Percentiles rank a stretch among this genome's conserved stretches.
These are phyloP conservation scores for Carapus acus DNA, from an alignment of 2,797 vertebrate genomes.

Conservation along the genomic window DNA sequence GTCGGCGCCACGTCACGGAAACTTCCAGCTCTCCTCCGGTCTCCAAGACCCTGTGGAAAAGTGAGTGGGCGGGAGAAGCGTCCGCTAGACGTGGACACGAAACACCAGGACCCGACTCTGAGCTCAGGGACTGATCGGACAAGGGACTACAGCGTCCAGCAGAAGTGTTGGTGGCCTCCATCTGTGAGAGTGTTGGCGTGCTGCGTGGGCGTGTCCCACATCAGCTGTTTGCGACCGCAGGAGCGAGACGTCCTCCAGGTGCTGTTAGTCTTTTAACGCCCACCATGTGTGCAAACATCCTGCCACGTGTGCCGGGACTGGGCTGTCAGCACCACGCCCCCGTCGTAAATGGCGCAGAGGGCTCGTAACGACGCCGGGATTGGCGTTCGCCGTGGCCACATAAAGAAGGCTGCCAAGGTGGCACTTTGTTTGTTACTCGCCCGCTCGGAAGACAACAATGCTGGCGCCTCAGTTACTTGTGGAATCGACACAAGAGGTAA, in stretches of 20 bases:
- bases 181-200: slow-evolving; percentile 42
- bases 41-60: slow-evolving; percentile 37
- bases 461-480: no score
- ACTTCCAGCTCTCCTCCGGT: slow-evolving; percentile 48
- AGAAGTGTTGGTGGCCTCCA: slow-evolving; percentile 7
- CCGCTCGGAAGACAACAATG: no score
- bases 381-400: no score
- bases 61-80: slow-evolving; percentile 55
- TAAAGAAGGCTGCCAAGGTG: no score
- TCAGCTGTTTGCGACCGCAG: slow-evolving; percentile 20
- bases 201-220: slow-evolving; percentile 43
- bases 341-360: slow-evolving; percentile 31
- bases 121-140: no score
- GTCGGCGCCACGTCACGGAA: slow-evolving; percentile 44
- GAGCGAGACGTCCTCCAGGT: slow-evolving; percentile 29
- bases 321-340: slow-evolving; percentile 42
- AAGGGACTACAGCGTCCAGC: slow-evolving; percentile 31
- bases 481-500: no score
- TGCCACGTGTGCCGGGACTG: slow-evolving; percentile 2
- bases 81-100: slow-evolving; percentile 43
- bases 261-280: not conserved
- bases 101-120: slow-evolving; percentile 29
- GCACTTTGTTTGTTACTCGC: no score
- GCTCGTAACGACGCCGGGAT: no score
- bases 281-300: slow-evolving; percentile 36